These are phyloP conservation scores for Drosophila gunungcola DNA, from an alignment of 1,140 invertebrate genomes.

Conservation along the genomic window DNA sequence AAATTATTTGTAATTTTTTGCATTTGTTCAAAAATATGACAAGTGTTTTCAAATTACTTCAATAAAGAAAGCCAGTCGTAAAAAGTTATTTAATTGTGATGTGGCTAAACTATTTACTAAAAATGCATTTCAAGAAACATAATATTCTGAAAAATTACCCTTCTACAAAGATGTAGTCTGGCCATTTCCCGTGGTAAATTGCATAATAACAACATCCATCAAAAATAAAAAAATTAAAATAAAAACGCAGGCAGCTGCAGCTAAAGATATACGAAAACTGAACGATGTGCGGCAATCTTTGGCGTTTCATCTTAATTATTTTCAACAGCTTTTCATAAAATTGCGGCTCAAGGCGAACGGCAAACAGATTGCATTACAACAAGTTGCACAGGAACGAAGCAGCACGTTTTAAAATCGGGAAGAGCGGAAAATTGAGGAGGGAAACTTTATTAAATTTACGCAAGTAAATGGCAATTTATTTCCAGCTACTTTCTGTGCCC, in stretches of 20 bases:
- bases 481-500: conserved; percentile 40
- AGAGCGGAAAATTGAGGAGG: conserved; percentile 8
- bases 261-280: conserved; percentile 17
- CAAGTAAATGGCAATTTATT: conserved; percentile 79
- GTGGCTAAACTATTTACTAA: no score
- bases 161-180: not conserved
- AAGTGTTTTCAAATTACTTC: no score
- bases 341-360: conserved; percentile 55
- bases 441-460: conserved; percentile 76
- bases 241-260: conserved; percentile 7
- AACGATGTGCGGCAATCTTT: conserved; percentile 41
- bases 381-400: conserved; percentile 26
- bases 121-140: not conserved
- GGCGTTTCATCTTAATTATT: conserved; percentile 73
- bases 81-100: no score
- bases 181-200: conserved; percentile 32
- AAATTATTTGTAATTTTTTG: no score
- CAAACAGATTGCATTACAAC: conserved; percentile 71
- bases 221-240: not conserved
- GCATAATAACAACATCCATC: conserved; percentile 45
- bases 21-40: no score
- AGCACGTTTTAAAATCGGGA: not conserved
- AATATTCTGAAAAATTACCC: conserved; percentile 2
- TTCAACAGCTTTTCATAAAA: conserved; percentile 72
- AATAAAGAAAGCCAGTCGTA: no score